Evolutionary conservation across 2,888 invertebrate species (phyloP).

Genomic region (Caenorhabditis sp.): DNA sequence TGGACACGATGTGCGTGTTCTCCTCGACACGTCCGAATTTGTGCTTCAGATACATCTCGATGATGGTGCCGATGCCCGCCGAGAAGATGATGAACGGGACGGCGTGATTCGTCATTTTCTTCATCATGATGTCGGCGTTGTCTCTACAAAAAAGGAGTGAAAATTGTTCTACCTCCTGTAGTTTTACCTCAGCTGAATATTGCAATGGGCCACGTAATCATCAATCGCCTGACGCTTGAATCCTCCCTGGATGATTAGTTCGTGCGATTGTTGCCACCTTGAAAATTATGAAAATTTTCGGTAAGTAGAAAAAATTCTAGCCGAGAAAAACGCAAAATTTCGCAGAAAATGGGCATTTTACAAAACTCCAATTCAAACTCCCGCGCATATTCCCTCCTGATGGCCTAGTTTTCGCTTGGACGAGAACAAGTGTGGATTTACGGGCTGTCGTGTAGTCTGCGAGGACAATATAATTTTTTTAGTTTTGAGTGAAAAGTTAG

Average conservation of each 20-base stretch:
- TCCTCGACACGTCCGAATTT: constrained; percentile 83
- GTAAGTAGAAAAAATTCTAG: no score
- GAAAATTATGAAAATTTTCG: background rate
- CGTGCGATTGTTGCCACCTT: constrained; percentile 84
- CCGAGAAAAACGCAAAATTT: background rate
- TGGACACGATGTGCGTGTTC: constrained; percentile 81
- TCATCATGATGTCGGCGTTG: constrained; percentile 68
- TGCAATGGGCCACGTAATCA: constrained; percentile 80
- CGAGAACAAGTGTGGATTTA: no score
- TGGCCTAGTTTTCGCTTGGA: no score
- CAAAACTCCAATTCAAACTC: no score
- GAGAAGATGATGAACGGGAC: constrained; percentile 95
- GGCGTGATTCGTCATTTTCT: constrained; percentile 61
- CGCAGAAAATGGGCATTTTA: no score
- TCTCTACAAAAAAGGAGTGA: no score
- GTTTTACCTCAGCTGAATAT: constrained; percentile 64
- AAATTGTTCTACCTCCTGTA: no score
- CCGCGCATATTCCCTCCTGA: no score
- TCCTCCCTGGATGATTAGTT: constrained; percentile 82
- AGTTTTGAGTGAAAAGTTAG: no score
- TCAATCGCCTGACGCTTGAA: constrained; percentile 82
- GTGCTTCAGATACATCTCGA: constrained; percentile 89
- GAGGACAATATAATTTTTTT: no score
- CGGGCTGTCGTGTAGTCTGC: no score
- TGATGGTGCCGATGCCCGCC: constrained; percentile 88